Evolutionary conservation across 1,140 invertebrate species (phyloP).

Genomic region (Neodiprion pinetum): DNA sequence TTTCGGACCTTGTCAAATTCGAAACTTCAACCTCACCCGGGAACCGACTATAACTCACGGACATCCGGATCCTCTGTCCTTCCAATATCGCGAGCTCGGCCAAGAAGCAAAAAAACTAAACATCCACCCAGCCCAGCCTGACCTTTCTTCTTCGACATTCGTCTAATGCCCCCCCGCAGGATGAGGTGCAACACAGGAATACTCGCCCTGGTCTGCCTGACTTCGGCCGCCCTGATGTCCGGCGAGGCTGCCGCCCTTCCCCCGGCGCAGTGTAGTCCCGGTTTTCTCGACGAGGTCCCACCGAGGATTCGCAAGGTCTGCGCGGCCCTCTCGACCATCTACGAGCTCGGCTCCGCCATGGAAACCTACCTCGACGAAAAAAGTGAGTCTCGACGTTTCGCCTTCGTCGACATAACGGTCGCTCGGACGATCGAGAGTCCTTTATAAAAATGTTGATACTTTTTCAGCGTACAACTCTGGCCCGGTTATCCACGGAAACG

Average conservation of each 20-base stretch:
- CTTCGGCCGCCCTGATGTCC: constrained; percentile 39
- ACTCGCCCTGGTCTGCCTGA: constrained; percentile 40
- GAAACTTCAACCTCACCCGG: too few species aligned
- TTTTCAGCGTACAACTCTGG: constrained; percentile 35
- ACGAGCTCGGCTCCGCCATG: constrained; percentile 61
- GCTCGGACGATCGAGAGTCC: background rate
- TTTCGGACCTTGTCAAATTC: too few species aligned
- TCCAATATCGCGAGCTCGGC: too few species aligned
- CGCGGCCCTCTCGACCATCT: constrained; percentile 61
- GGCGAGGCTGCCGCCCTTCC: constrained; percentile 47
- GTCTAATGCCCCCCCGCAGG: background rate
- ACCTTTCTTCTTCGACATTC: too few species aligned
- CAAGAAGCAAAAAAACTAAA: too few species aligned
- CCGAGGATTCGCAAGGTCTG: constrained; percentile 65
- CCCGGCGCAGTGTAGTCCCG: constrained; percentile 64
- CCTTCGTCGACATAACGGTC: too few species aligned
- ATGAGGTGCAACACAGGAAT: constrained; percentile 48
- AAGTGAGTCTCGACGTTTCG: constrained; percentile 37
- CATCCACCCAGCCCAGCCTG: too few species aligned
- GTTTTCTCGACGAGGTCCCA: constrained; percentile 62
- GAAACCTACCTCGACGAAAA: constrained; percentile 64
- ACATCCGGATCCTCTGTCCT: too few species aligned
- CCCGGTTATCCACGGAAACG: constrained; percentile 50
- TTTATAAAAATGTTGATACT: constrained; percentile 17
- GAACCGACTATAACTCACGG: too few species aligned